These are phyloP conservation scores for Marmota monax DNA, from an alignment of 2,113 vertebrate species.

Conservation along the genomic window DNA sequence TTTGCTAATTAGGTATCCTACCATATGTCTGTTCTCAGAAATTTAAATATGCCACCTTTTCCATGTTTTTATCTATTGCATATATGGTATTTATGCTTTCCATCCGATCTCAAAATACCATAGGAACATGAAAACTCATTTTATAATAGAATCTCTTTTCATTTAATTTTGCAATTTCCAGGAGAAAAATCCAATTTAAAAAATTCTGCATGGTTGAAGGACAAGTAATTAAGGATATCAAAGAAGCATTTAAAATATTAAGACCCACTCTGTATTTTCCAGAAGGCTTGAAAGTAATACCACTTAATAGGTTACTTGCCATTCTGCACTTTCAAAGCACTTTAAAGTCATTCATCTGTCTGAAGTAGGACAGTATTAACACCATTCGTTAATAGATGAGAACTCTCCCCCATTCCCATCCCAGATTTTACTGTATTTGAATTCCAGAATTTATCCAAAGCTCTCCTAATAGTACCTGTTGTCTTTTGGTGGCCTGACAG, in stretches of 20 bases:
- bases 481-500: not conserved
- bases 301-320: conserved; percentile 79
- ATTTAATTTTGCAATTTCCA: conserved; percentile 52
- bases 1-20: conserved; percentile 46
- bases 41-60: not conserved
- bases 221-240: conserved; percentile 61
- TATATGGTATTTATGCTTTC: not conserved
- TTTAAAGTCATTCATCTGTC: conserved; percentile 79
- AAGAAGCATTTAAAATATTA: conserved; percentile 74
- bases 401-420: not conserved
- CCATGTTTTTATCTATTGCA: not conserved
- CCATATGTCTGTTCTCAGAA: not conserved
- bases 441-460: conserved; percentile 60
- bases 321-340: conserved; percentile 72
- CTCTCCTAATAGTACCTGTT: not conserved
- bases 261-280: conserved; percentile 66
- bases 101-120: not conserved
- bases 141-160: conserved; percentile 23
- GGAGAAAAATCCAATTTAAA: conserved; percentile 50
- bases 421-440: conserved; percentile 48
- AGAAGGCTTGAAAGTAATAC: conserved; percentile 73
- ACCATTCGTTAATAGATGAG: conserved; percentile 73
- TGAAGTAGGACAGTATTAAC: conserved; percentile 47
- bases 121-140: conserved; percentile 10
- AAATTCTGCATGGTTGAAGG: conserved; percentile 50